Percentiles rank a stretch among this genome's conserved stretches.
Conservation (phyloP, 37 sponge, comb jelly and placozoan genomes). For the Diacarnus erythraeanus region DNA sequence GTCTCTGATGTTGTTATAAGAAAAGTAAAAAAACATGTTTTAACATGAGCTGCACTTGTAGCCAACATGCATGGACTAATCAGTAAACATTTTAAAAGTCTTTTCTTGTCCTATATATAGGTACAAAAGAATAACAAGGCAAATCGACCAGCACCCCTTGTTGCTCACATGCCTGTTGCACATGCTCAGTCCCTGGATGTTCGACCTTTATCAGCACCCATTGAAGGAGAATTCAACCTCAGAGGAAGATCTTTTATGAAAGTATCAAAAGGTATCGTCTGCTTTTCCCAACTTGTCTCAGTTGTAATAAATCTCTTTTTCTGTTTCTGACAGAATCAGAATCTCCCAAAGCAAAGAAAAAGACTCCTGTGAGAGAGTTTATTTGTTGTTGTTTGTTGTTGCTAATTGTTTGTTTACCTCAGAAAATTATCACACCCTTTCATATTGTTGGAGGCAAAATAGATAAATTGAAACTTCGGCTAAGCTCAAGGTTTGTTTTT, state of each 20-base stretch:
- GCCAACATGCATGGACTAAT: too few species aligned
- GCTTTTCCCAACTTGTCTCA: background rate
- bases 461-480: conserved; percentile 18
- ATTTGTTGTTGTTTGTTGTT: background rate
- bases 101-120: too few species aligned
- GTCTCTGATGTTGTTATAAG: too few species aligned
- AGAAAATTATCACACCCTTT: conserved; percentile 41
- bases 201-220: background rate
- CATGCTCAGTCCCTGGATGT: conserved; percentile 12
- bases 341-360: conserved; percentile 33
- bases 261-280: background rate
- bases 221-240: background rate
- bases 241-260: background rate
- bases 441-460: conserved; percentile 10
- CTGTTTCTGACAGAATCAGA: conserved; percentile 9
- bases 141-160: conserved; percentile 5
- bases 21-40: too few species aligned
- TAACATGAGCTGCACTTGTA: too few species aligned
- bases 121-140: background rate
- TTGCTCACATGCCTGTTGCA: conserved; percentile 21
- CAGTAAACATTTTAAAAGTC: too few species aligned
- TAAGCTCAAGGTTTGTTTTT: too few species aligned
- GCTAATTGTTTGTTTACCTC: background rate
- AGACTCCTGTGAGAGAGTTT: conserved; percentile 22
- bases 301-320: background rate